Base-by-base conservation (phyloP, 2,888 invertebrate species). In the Nymphalis urticae region DNA sequence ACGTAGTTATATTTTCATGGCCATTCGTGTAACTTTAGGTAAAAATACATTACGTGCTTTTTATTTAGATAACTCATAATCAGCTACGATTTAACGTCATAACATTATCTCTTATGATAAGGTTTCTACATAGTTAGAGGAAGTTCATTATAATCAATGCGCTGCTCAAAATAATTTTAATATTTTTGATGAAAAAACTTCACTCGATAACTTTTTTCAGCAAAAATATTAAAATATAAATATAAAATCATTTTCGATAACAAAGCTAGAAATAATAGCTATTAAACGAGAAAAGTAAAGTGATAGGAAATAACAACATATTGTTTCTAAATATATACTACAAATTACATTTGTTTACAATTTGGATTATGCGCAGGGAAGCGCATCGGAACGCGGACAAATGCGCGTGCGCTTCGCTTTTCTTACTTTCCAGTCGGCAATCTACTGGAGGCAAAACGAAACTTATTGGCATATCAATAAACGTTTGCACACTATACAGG, bases 361-460 rank as follows among this genome's bases (percentile, higher is more conserved):
- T 48, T 75, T 75, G 74, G 78, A 80, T 79, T 82, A 80, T 79
- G 76, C 73, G 76, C 73, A 73, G 75, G 79, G 78, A 77, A 78
- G 82, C 80, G 80, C 82, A 80, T 80, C 79, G 87, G 87, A 88
- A 87, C 87, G 89, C 88, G 88, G 85, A 86, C 84, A 82, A 81
- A 79, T 77, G 75, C 75, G 81, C 82, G 84, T 80, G 82, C 79
- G 81, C 79, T 77, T 75, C 76, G 78, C 89, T 89, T 89, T 90
- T 88, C 89, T 88, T 86, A 87, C 88, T 89, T 90, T 89, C 88
- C 88, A 83, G 81, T 77, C 75, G 75, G 71, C 76, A 76, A 53
- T 62, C 79, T 80, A 81, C 78, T 79, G 76, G 79, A 75, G 73
- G 77, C 67, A 72, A 71, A 72, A 72, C 75, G 70, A 77, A 76